These are phyloP conservation scores for Drosophila recens DNA, from an alignment of 2,888 invertebrate genomes.

Conservation along the genomic window DNA sequence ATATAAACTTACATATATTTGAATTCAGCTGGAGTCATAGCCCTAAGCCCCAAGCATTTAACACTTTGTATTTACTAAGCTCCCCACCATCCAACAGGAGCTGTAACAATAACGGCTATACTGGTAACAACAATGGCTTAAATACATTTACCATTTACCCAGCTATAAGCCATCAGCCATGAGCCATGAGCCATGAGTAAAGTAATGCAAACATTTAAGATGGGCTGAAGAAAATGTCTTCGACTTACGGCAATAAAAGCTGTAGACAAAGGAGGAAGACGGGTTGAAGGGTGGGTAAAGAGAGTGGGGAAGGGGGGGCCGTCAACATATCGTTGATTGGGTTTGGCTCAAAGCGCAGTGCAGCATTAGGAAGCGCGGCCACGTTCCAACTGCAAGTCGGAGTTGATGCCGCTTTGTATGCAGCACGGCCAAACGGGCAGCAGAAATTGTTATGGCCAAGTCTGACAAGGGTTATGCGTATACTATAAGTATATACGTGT, in stretches of 20 bases:
- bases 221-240: constrained; percentile 33
- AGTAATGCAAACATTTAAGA: constrained; percentile 45
- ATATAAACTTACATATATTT: background rate
- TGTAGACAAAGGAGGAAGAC: constrained; percentile 21
- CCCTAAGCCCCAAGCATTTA: constrained; percentile 60
- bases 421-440: constrained; percentile 28
- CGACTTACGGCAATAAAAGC: constrained; percentile 55
- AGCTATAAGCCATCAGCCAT: constrained; percentile 57
- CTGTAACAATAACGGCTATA: constrained; percentile 11
- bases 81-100: constrained; percentile 7
- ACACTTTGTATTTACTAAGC: constrained; percentile 71
- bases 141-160: constrained; percentile 61
- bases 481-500: background rate
- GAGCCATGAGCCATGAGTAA: constrained; percentile 43
- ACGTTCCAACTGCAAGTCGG: constrained; percentile 37
- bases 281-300: too few species aligned
- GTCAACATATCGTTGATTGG: constrained; percentile 63
- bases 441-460: constrained; percentile 51
- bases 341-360: constrained; percentile 52
- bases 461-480: constrained; percentile 16
- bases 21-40: constrained; percentile 15
- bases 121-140: constrained; percentile 59
- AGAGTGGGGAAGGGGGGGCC: background rate
- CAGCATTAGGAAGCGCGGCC: constrained; percentile 63
- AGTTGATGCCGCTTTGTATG: constrained; percentile 43